Percentiles rank a stretch among this genome's conserved stretches.
Conservation (phyloP, 2,113 vertebrate species). For the Coracopsis vasa region DNA sequence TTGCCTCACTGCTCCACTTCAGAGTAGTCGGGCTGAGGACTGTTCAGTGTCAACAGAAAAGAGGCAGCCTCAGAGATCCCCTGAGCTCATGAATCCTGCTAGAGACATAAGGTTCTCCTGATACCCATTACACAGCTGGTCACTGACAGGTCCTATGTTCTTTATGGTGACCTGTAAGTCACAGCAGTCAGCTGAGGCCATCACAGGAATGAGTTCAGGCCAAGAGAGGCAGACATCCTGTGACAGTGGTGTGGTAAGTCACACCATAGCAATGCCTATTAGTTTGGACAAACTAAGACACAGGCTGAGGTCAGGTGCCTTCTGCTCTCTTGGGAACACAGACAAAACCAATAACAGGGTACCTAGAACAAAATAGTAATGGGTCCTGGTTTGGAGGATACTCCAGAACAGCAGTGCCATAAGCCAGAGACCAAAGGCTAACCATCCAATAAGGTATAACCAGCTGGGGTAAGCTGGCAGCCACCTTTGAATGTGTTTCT, state of each 20-base stretch:
- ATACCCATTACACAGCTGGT: fast-evolving
- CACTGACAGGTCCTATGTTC: background rate
- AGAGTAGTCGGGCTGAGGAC: background rate
- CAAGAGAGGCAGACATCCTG: background rate
- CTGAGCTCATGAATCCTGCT: background rate
- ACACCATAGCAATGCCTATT: background rate
- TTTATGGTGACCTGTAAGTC: fast-evolving
- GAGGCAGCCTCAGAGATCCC: background rate
- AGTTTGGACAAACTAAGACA: background rate
- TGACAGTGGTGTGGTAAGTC: background rate
- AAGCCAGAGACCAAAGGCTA: background rate
- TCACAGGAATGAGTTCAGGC: fast-evolving
- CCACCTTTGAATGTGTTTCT: too few species aligned
- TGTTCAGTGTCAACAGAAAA: background rate
- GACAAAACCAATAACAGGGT: background rate
- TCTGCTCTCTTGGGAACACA: background rate
- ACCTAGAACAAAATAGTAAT: background rate
- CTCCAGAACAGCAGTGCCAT: background rate
- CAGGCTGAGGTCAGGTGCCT: background rate
- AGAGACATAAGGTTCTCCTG: background rate
- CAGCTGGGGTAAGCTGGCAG: background rate
- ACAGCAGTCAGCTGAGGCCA: background rate
- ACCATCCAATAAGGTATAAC: background rate
- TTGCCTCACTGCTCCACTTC: background rate
- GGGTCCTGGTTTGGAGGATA: background rate